These are phyloP conservation scores for Archips crataeganus DNA, from an alignment of 2,888 invertebrate species.

Conservation along the genomic window DNA sequence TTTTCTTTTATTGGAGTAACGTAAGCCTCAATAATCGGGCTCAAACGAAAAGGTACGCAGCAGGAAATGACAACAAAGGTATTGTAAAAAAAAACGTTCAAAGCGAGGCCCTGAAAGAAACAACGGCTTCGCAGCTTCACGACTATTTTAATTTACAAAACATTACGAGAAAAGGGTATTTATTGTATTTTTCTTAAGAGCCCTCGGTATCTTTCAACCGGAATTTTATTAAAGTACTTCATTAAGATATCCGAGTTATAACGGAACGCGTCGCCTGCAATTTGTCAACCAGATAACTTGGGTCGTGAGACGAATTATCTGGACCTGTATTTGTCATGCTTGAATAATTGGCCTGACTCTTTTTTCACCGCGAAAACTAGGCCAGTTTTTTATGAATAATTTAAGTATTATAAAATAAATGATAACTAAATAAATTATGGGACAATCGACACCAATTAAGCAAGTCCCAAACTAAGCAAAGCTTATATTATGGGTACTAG, in stretches of 20 bases:
- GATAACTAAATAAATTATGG: too few relatives aligned
- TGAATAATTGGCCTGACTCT: slow-evolving; percentile 75
- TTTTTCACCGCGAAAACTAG: slow-evolving; percentile 48
- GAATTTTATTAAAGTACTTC: slow-evolving; percentile 43
- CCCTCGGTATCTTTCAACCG: slow-evolving; percentile 16
- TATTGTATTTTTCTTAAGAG: slow-evolving; percentile 36
- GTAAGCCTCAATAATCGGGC: slow-evolving; percentile 33
- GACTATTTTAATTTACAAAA: slow-evolving; percentile 36
- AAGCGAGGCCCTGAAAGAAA: slow-evolving; percentile 24
- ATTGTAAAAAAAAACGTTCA: slow-evolving; percentile 37
- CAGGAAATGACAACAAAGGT: slow-evolving; percentile 37
- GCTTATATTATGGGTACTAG: too few relatives aligned
- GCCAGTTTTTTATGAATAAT: slow-evolving; percentile 37
- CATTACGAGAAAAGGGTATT: slow-evolving; percentile 38
- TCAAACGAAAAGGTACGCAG: slow-evolving; percentile 33
- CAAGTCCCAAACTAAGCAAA: too few relatives aligned
- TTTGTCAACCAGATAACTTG: slow-evolving; percentile 80
- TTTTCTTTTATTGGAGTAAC: slow-evolving; percentile 29
- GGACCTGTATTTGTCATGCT: slow-evolving; percentile 72
- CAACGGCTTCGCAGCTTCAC: slow-evolving; percentile 15
- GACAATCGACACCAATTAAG: too few relatives aligned
- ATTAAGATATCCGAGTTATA: slow-evolving; percentile 68
- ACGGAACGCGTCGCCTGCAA: slow-evolving; percentile 68
- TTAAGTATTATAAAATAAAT: slow-evolving; percentile 24
- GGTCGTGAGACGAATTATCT: slow-evolving; percentile 79